These are phyloP conservation scores for Tretioscincus oriximinensis DNA, from an alignment of 2,113 vertebrate species.

Conservation along the genomic window DNA sequence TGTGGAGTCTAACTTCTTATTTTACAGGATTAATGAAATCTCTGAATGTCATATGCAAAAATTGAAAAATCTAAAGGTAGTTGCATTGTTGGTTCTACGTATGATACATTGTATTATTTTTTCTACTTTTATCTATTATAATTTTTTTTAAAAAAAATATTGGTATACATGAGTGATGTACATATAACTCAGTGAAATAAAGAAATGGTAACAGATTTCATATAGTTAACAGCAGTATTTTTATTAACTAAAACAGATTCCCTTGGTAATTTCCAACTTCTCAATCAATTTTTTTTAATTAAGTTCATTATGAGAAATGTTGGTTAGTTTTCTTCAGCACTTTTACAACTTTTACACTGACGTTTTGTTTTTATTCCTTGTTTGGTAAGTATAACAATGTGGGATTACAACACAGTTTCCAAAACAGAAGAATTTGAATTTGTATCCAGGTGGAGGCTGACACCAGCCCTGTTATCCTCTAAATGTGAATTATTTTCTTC, in stretches of 20 bases:
- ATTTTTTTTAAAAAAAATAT: too few species aligned
- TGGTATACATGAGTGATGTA: too few species aligned
- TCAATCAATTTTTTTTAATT: not conserved
- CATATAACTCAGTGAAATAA: not conserved
- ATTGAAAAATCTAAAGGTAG: not conserved
- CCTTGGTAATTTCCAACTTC: not conserved
- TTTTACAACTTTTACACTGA: not conserved
- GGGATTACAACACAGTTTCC: constrained; percentile 42
- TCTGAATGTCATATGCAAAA: not conserved
- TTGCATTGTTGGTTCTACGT: constrained; percentile 1
- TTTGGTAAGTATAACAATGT: constrained; percentile 7
- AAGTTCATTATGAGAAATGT: not conserved
- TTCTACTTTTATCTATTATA: not conserved
- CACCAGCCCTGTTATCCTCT: constrained; percentile 37
- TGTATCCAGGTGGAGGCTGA: constrained; percentile 17
- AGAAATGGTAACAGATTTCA: not conserved
- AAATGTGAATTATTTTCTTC: constrained; percentile 67
- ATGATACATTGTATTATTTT: constrained; percentile 2
- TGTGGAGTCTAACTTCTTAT: not conserved
- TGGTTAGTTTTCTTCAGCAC: constrained; percentile 1
- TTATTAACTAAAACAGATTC: constrained; percentile 15
- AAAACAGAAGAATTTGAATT: constrained; percentile 46
- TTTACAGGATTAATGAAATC: not conserved
- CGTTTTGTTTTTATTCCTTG: not conserved
- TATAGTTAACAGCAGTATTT: not conserved